These are phyloP conservation scores for Dendrophyllia cribrosa DNA, from an alignment of 64 coral and sea anemone species.

Conservation along the genomic window DNA sequence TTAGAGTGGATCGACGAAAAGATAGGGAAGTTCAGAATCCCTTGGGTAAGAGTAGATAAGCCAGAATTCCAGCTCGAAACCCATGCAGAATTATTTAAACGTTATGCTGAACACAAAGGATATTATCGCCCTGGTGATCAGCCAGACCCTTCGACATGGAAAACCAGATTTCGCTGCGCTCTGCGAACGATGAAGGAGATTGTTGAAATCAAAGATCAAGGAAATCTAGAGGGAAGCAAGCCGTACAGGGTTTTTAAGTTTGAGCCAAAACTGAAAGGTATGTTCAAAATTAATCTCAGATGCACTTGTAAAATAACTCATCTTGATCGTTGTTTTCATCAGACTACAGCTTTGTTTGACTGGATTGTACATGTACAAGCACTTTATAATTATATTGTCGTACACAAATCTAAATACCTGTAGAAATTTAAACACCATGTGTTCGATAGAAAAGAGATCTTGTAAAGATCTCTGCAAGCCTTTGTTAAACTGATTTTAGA, in stretches of 20 bases:
- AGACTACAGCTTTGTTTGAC: too few species aligned
- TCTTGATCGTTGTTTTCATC: too few species aligned
- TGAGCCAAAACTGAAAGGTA: conserved; percentile 80
- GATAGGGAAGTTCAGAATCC: conserved; percentile 65
- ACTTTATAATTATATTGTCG: too few species aligned
- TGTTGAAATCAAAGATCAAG: conserved; percentile 69
- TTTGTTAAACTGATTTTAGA: too few species aligned
- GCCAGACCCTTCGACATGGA: conserved; percentile 87
- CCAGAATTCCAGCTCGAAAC: conserved; percentile 80
- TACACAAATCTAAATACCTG: too few species aligned
- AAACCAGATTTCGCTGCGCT: conserved; percentile 92
- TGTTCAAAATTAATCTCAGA: neutral
- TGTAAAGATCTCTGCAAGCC: too few species aligned
- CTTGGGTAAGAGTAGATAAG: conserved; percentile 87
- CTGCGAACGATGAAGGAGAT: conserved; percentile 90
- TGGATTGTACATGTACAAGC: too few species aligned
- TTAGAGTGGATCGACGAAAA: conserved; percentile 78
- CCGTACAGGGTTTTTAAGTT: conserved; percentile 91
- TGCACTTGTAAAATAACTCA: neutral
- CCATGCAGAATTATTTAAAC: conserved; percentile 84
- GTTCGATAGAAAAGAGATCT: too few species aligned
- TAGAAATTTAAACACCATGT: too few species aligned
- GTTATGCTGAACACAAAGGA: conserved; percentile 81
- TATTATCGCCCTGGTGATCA: conserved; percentile 75
- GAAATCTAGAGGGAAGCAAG: conserved; percentile 71